A percentile compares a stretch with the other conserved stretches of the same genome.
Conservation (phyloP, 2,888 invertebrate genomes). For the Lathronympha strigana region DNA sequence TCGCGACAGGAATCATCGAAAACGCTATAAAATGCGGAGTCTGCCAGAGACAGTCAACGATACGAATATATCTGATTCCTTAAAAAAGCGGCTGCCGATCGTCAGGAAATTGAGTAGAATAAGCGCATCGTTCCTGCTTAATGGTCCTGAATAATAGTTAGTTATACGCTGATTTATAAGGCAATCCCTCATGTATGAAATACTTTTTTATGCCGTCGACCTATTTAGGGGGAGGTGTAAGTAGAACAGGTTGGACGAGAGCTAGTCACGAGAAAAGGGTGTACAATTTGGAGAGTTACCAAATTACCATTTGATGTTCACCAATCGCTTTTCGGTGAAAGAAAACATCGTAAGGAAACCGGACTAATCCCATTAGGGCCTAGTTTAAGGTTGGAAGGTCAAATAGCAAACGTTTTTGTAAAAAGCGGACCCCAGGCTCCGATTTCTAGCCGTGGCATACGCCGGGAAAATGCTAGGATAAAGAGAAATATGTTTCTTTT, state of each 20-base stretch:
- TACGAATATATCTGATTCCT: slow-evolving; percentile 32
- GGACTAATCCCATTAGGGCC: too few species aligned
- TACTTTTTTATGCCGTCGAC: slow-evolving; percentile 39
- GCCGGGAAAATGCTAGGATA: too few species aligned
- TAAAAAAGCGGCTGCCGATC: slow-evolving; percentile 39
- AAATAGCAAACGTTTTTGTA: too few species aligned
- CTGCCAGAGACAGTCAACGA: not conserved
- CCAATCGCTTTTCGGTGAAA: too few species aligned
- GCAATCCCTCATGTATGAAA: slow-evolving; percentile 40
- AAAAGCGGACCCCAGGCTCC: too few species aligned
- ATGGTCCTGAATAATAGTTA: slow-evolving; percentile 37
- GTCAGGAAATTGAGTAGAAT: slow-evolving; percentile 42
- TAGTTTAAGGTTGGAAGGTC: too few species aligned
- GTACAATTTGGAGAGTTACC: too few species aligned
- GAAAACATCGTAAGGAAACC: too few species aligned
- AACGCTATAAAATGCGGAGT: not conserved
- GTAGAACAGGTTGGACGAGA: not conserved
- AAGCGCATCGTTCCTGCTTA: slow-evolving; percentile 41
- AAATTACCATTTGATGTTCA: too few species aligned
- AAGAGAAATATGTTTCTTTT: too few species aligned
- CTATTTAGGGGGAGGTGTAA: slow-evolving; percentile 30
- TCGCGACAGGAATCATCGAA: not conserved
- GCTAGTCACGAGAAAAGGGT: slow-evolving; percentile 22
- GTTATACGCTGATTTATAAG: slow-evolving; percentile 40
- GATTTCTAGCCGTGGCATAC: too few species aligned